Conservation (phyloP, 2,888 invertebrate genomes). For the Hypena proboscidalis region DNA sequence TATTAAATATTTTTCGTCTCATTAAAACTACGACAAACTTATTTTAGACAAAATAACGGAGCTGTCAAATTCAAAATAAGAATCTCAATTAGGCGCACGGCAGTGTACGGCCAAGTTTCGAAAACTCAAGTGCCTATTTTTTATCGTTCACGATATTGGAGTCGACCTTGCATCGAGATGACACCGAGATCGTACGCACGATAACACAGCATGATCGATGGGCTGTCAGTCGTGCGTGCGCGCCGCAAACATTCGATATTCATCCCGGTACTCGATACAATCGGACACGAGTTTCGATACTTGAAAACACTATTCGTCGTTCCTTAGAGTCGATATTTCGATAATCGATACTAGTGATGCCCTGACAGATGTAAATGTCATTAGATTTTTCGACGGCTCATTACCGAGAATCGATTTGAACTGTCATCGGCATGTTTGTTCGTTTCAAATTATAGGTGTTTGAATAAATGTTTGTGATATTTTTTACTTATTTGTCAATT, state of each 20-base stretch:
- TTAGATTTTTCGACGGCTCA: conserved; percentile 54
- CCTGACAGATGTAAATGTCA: conserved; percentile 50
- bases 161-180: conserved; percentile 62
- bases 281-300: conserved; percentile 42
- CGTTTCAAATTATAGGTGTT: conserved; percentile 38
- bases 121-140: conserved; percentile 10
- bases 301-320: conserved; percentile 39
- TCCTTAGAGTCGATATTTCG: conserved; percentile 35
- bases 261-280: conserved; percentile 51
- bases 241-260: conserved; percentile 47
- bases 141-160: conserved; percentile 32
- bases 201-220: conserved; percentile 64
- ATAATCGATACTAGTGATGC: conserved; percentile 27
- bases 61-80: conserved; percentile 31
- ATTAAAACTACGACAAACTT: too few species aligned
- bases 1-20: too few species aligned
- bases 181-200: conserved; percentile 56
- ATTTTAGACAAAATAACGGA: conserved; percentile 14
- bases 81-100: conserved; percentile 27
- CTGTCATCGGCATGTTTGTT: conserved; percentile 53
- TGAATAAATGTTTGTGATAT: conserved; percentile 33
- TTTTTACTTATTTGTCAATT: neutral
- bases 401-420: conserved; percentile 55
- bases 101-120: conserved; percentile 15
- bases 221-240: conserved; percentile 57